Evolutionary conservation across 2,797 vertebrate species (phyloP).

Genomic region (Coreius guichenoti): DNA sequence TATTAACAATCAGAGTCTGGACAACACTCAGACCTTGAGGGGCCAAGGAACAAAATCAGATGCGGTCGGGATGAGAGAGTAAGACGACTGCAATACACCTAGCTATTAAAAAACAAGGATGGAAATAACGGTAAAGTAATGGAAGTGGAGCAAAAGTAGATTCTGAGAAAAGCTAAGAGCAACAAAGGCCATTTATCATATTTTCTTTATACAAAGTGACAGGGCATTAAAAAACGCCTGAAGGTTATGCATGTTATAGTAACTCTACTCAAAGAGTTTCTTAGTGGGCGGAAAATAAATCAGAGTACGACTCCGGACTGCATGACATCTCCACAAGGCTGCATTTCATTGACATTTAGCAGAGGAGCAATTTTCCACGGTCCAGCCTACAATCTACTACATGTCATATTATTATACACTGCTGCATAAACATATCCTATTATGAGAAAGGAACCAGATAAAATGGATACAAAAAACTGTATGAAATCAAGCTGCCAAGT

Average conservation of each 20-base stretch:
- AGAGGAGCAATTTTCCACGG: constrained; percentile 22
- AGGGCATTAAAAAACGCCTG: constrained; percentile 40
- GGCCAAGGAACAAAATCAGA: constrained; percentile 15
- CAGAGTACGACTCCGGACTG: background rate
- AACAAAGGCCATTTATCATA: constrained; percentile 45
- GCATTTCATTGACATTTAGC: constrained; percentile 42
- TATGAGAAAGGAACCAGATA: background rate
- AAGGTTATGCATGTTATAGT: constrained; percentile 42
- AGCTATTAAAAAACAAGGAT: background rate
- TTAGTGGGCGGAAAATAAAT: constrained; percentile 42
- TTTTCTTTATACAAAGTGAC: constrained; percentile 45
- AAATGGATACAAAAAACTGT: background rate
- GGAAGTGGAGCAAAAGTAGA: constrained; percentile 32
- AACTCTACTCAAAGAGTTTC: constrained; percentile 26
- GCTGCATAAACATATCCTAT: background rate
- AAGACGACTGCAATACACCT: background rate
- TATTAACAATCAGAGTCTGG: constrained; percentile 26
- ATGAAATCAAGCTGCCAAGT: background rate
- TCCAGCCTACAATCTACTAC: constrained; percentile 12
- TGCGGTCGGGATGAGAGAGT: constrained; percentile 16
- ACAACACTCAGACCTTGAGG: constrained; percentile 14
- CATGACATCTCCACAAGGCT: constrained; percentile 21
- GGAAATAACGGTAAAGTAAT: constrained; percentile 5
- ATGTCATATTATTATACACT: constrained; percentile 7
- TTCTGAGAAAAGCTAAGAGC: constrained; percentile 13